Conservation (phyloP, 2,888 invertebrate species). For the Drosophila nigritarsus region DNA sequence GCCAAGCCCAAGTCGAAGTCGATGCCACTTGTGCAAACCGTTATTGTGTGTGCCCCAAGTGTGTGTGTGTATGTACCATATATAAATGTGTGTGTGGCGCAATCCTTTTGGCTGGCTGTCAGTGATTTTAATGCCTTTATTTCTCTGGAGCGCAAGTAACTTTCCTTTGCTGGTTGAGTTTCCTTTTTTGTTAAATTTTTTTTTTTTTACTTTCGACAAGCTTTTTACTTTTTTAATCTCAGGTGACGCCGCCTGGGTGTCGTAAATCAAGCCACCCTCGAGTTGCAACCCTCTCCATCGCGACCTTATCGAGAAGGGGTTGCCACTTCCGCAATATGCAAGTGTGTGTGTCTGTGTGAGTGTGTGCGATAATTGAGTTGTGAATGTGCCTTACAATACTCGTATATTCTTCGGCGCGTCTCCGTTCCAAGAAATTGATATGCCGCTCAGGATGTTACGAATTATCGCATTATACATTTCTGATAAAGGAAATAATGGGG, state of each 20-base stretch:
- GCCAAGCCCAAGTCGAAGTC: conserved; percentile 37
- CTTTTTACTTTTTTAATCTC: conserved; percentile 84
- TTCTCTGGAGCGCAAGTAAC: conserved; percentile 73
- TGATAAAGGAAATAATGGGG: conserved; percentile 54
- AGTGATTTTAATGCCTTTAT: conserved; percentile 83
- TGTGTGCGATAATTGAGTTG: conserved; percentile 79
- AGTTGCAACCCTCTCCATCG: conserved; percentile 27
- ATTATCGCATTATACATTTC: conserved; percentile 69
- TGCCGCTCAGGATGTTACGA: conserved; percentile 73
- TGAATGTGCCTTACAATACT: conserved; percentile 63
- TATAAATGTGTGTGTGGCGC: conserved; percentile 45
- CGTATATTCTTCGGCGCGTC: conserved; percentile 27
- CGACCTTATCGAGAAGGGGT: conserved; percentile 51
- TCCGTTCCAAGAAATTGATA: conserved; percentile 72
- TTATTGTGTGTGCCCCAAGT: conserved; percentile 28
- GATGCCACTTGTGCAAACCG: conserved; percentile 59
- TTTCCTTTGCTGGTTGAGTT: conserved; percentile 41
- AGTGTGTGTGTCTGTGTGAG: conserved; percentile 21
- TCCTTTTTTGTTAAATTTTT: conserved; percentile 38
- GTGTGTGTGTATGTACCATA: conserved; percentile 16
- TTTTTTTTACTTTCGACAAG: conserved; percentile 77
- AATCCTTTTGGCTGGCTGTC: conserved; percentile 80
- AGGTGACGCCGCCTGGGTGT: conserved; percentile 85
- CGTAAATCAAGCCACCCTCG: conserved; percentile 80
- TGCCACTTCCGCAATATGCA: conserved; percentile 29